A percentile compares a stretch with the other conserved stretches of the same genome.
phyloP scores from a whole-genome alignment of 2,113 vertebrate genomes.

The Takifugu flavidus region DNA sequence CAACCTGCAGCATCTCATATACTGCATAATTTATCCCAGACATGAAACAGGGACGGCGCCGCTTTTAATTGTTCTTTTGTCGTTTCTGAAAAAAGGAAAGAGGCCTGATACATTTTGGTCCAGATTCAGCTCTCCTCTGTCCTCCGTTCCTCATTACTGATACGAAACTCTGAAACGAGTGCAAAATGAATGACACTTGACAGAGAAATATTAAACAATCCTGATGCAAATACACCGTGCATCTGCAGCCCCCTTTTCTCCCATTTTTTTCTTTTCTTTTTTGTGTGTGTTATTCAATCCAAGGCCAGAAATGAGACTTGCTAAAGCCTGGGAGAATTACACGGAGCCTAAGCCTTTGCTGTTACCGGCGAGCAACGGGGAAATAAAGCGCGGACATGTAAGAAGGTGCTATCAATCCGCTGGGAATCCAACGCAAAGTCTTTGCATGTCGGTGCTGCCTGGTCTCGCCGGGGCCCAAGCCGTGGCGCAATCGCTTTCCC shows the following conservation, averaged over 20 bases:
- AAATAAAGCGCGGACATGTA: constrained; percentile 62
- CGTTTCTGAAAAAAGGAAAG: constrained; percentile 30
- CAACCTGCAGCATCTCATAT: constrained; percentile 18
- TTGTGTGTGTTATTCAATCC: constrained; percentile 53
- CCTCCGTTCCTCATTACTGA: constrained; percentile 37
- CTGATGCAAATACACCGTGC: constrained; percentile 56
- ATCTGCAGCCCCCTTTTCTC: constrained; percentile 11
- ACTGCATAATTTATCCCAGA: constrained; percentile 19
- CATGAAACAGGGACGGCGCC: background rate
- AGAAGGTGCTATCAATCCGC: constrained; percentile 64
- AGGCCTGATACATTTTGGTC: constrained; percentile 32
- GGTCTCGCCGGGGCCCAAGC: constrained; percentile 55
- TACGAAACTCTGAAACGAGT: constrained; percentile 28
- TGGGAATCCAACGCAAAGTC: constrained; percentile 53
- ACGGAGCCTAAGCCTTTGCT: constrained; percentile 45
- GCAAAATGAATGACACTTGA: constrained; percentile 59
- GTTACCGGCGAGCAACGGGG: constrained; percentile 62
- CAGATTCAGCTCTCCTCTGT: constrained; percentile 36
- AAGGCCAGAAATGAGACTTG: constrained; percentile 74
- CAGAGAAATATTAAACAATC: constrained; percentile 58
- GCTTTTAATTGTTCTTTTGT: constrained; percentile 24
- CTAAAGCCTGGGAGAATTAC: constrained; percentile 67
- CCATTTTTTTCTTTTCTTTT: constrained; percentile 13
- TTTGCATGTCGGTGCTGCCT: constrained; percentile 36
- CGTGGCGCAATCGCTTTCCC: constrained; percentile 58